Evolutionary conservation across 2,888 invertebrate genomes (phyloP).

Genomic region (Pristionchus japonicus): DNA sequence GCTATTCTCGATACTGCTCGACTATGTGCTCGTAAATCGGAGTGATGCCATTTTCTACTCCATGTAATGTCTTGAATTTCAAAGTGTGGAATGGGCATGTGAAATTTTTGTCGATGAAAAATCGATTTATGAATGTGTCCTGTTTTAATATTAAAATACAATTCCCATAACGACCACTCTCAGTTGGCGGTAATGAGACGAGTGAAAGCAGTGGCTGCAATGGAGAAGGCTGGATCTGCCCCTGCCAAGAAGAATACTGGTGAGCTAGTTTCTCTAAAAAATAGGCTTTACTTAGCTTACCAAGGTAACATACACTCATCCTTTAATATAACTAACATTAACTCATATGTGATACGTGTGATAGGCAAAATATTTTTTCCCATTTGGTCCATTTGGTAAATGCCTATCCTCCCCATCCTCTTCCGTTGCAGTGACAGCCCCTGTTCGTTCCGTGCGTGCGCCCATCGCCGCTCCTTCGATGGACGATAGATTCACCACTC

Average conservation of each 20-base stretch:
- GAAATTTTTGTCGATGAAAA: too few relatives aligned
- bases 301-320: too few relatives aligned
- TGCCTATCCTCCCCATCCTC: background rate
- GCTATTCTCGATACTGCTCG: too few relatives aligned
- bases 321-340: too few relatives aligned
- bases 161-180: background rate
- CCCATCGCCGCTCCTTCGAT: slow-evolving; percentile 7
- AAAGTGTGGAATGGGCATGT: too few relatives aligned
- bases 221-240: background rate
- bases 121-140: background rate
- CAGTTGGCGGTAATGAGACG: slow-evolving; percentile 37
- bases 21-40: too few relatives aligned
- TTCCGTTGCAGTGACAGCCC: background rate
- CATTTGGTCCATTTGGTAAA: background rate
- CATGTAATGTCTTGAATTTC: too few relatives aligned
- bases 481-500: slow-evolving; percentile 28
- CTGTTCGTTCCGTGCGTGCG: background rate
- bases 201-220: slow-evolving; percentile 42
- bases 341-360: too few relatives aligned
- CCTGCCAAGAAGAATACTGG: background rate
- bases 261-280: too few relatives aligned
- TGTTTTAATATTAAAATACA: background rate
- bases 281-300: too few relatives aligned
- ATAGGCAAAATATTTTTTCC: too few relatives aligned
- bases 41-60: too few relatives aligned